Evolutionary conservation across 2,888 invertebrate species (phyloP).

Genomic region (Catocala sponsa): DNA sequence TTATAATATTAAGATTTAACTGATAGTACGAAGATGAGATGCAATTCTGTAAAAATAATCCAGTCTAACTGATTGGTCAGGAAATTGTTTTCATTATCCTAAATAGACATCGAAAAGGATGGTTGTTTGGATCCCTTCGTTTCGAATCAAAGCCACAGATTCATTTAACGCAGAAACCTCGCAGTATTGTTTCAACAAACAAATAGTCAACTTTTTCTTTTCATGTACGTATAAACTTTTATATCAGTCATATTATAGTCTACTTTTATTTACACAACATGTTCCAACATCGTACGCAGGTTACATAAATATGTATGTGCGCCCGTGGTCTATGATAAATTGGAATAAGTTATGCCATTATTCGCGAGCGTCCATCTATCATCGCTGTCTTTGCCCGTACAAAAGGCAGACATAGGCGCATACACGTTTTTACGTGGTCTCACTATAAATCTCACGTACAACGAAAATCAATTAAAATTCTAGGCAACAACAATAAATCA

Average conservation of each 20-base stretch:
- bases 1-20: too few relatives aligned
- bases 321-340: constrained; percentile 62
- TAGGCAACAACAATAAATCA: constrained; percentile 19
- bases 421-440: constrained; percentile 26
- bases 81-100: too few relatives aligned
- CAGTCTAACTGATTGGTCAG: too few relatives aligned
- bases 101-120: too few relatives aligned
- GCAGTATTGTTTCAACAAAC: not conserved
- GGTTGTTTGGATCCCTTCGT: too few relatives aligned
- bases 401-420: constrained; percentile 35
- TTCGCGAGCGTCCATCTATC: constrained; percentile 64
- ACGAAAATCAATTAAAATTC: constrained; percentile 45
- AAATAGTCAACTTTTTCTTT: not conserved
- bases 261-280: constrained; percentile 34
- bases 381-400: constrained; percentile 51
- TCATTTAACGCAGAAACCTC: not conserved
- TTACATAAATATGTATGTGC: constrained; percentile 59
- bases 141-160: too few relatives aligned
- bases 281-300: constrained; percentile 19
- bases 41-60: too few relatives aligned
- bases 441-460: constrained; percentile 33
- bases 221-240: constrained; percentile 9
- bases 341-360: constrained; percentile 64
- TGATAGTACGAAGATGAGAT: too few relatives aligned
- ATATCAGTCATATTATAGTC: constrained; percentile 8